Evolutionary conservation across 2,797 vertebrate genomes (phyloP).

Genomic region (Steatocranus sp.): DNA sequence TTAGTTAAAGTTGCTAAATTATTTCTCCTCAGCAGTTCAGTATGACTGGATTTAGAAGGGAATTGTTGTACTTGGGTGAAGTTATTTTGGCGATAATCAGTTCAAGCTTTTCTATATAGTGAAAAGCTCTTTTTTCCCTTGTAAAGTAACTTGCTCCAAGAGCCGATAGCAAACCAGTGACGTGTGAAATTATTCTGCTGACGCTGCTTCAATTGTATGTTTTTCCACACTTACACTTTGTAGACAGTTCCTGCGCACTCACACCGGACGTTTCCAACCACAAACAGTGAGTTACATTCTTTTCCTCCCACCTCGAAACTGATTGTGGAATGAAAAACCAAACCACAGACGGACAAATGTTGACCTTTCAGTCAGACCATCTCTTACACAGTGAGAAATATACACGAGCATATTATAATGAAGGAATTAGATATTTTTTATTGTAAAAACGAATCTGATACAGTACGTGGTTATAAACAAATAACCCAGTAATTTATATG

Average conservation of each 20-base stretch:
- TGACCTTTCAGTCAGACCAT: background rate
- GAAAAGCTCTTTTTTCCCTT: background rate
- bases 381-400: background rate
- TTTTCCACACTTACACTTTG: background rate
- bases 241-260: background rate
- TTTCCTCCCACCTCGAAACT: background rate
- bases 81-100: background rate
- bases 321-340: background rate
- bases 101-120: background rate
- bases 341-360: background rate
- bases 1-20: background rate
- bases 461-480: background rate
- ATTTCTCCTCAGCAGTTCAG: background rate
- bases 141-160: background rate
- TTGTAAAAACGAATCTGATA: background rate
- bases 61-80: background rate
- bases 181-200: background rate
- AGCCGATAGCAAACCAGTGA: background rate
- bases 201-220: background rate
- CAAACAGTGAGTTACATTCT: background rate
- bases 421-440: fast-evolving
- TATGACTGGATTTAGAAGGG: background rate
- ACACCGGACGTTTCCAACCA: background rate
- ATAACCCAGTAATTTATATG: background rate
- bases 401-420: background rate